Evolutionary conservation across 1,140 invertebrate genomes (phyloP).

Genomic region (Euglossa dilemma): DNA sequence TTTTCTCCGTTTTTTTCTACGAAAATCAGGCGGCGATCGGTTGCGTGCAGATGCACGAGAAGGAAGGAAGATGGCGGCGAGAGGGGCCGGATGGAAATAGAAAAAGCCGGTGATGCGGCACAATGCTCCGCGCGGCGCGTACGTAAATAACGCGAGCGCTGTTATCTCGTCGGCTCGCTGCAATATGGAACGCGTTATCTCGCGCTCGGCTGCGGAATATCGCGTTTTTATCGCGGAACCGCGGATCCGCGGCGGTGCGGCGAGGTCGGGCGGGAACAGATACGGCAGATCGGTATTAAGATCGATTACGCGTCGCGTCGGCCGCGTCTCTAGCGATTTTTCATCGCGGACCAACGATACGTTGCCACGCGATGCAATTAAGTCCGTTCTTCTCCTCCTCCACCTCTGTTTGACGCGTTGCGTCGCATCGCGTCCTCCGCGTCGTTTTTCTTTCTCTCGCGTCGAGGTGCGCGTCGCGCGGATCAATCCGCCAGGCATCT

Average conservation of each 20-base stretch:
- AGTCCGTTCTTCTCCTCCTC: background rate
- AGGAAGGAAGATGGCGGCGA: too few species aligned
- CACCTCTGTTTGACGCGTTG: too few species aligned
- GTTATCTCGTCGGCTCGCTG: conserved; percentile 60
- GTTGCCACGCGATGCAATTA: conserved; percentile 11
- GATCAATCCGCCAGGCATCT: too few species aligned
- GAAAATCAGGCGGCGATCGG: background rate
- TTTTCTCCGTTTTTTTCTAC: background rate
- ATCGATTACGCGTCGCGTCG: conserved; percentile 55
- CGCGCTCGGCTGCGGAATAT: conserved; percentile 57
- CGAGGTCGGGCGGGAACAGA: background rate
- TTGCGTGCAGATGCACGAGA: background rate
- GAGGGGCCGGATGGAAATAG: background rate
- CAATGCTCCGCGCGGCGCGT: conserved; percentile 23
- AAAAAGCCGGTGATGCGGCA: conserved; percentile 49
- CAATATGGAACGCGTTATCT: conserved; percentile 67
- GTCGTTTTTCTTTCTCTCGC: too few species aligned
- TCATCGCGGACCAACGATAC: conserved; percentile 21
- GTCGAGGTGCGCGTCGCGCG: too few species aligned
- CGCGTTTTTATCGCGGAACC: conserved; percentile 63
- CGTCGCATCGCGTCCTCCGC: too few species aligned
- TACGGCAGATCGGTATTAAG: conserved; percentile 59
- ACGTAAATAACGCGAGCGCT: conserved; percentile 56
- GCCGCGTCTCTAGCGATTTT: conserved; percentile 18
- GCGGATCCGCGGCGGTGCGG: conserved; percentile 16